phyloP scores from a whole-genome alignment of 2,888 invertebrate genomes.

The Quadroppia sp. region DNA sequence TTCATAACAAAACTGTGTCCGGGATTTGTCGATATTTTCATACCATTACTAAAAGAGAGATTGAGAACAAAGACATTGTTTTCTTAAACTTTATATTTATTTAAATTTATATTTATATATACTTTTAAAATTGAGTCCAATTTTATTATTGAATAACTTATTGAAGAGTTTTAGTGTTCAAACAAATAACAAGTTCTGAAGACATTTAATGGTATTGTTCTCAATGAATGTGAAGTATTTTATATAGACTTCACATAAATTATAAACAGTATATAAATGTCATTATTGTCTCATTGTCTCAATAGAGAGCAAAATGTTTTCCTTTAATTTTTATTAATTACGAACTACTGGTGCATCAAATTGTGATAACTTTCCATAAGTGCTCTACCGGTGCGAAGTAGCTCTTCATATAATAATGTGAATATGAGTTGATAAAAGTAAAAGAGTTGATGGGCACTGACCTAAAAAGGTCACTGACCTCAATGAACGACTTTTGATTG shows the following conservation, averaged over 20 bases:
- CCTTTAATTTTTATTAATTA: not conserved
- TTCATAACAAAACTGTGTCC: not conserved
- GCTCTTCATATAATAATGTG: not conserved
- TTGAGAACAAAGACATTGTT: not conserved
- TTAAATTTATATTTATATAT: not conserved
- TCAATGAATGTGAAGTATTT: not conserved
- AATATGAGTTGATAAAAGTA: no score
- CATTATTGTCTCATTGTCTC: not conserved
- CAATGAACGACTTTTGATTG: not conserved
- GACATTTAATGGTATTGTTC: not conserved
- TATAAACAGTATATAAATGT: no score
- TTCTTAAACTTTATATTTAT: not conserved
- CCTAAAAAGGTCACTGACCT: slow-evolving; percentile 5
- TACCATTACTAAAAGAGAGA: not conserved
- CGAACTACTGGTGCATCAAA: not conserved
- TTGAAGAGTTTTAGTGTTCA: no score
- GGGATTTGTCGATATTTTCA: not conserved
- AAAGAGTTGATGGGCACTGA: not conserved
- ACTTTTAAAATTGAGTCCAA: not conserved
- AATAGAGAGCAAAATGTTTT: not conserved
- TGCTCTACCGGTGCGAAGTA: not conserved
- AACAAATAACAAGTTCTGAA: not conserved
- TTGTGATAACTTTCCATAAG: slow-evolving; percentile 1
- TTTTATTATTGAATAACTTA: not conserved
- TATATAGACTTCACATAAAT: not conserved